These are phyloP conservation scores for Pantherophis alleghaniensis DNA, from an alignment of 2,797 vertebrate genomes.

Conservation along the genomic window DNA sequence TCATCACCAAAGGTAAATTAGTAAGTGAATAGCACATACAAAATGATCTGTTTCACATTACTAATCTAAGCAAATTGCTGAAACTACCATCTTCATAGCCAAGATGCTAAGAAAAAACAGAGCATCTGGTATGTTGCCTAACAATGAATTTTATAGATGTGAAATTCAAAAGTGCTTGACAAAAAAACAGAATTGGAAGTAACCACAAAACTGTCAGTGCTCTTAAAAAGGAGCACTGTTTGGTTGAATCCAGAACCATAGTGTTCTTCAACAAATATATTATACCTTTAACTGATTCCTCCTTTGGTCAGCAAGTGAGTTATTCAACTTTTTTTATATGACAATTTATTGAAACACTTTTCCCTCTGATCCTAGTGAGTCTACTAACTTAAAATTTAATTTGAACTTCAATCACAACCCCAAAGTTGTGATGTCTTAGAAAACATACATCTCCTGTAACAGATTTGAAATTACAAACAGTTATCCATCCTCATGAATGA, in stretches of 20 bases:
- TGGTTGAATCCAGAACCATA: neutral
- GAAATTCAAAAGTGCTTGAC: neutral
- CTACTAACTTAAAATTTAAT: neutral
- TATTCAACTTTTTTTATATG: neutral
- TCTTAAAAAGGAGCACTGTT: neutral
- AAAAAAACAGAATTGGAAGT: neutral
- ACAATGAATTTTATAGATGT: neutral
- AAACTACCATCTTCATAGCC: neutral
- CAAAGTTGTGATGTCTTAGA: neutral
- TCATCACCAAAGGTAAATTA: conserved; percentile 1
- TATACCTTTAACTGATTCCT: neutral
- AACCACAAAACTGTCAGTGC: neutral
- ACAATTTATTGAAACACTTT: neutral
- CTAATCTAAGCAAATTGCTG: neutral
- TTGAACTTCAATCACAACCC: too few species aligned
- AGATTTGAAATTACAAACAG: neutral
- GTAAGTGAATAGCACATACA: neutral
- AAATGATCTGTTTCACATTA: conserved; percentile 4
- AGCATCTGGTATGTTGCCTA: neutral
- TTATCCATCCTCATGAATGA: neutral
- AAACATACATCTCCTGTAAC: neutral
- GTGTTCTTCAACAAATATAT: neutral
- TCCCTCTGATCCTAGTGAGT: neutral
- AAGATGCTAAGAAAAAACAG: neutral
- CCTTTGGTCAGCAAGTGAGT: neutral